These are phyloP conservation scores for Cacoxenus indagator DNA, from an alignment of 2,888 invertebrate genomes.

Conservation along the genomic window DNA sequence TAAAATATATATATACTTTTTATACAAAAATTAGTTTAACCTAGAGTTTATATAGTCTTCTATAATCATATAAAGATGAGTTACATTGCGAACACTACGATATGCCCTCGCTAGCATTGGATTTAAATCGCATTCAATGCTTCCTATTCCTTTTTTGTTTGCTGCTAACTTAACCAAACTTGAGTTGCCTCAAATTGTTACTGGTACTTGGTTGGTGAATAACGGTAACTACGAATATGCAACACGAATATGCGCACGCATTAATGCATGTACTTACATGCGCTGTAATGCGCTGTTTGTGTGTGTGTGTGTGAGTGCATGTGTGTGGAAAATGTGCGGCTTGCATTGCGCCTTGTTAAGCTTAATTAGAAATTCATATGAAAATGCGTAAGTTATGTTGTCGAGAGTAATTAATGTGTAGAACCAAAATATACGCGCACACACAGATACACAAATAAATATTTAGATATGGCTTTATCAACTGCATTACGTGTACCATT, in stretches of 20 bases:
- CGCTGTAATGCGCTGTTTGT: neutral
- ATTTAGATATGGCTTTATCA: no score
- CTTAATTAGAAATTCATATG: constrained; percentile 41
- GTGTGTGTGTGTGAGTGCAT: neutral
- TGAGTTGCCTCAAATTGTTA: neutral
- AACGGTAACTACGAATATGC: no score
- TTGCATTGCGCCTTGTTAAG: constrained; percentile 30
- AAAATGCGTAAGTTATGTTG: constrained; percentile 16
- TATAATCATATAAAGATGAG: no score
- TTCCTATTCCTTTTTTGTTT: neutral
- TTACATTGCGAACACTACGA: no score
- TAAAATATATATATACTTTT: no score
- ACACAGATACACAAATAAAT: neutral
- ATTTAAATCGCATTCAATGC: neutral
- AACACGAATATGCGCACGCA: no score
- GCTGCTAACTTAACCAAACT: neutral
- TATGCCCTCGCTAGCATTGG: no score
- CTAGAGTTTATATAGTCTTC: no score
- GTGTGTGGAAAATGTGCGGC: constrained; percentile 27
- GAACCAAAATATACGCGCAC: neutral
- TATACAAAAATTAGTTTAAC: no score
- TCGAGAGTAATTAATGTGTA: constrained; percentile 12
- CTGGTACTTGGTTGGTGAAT: neutral
- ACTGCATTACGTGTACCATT: no score
- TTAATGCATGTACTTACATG: neutral